Percentiles rank a stretch among this genome's conserved stretches.
Evolutionary conservation across 1,140 invertebrate genomes (phyloP).

Genomic region (Drosophila lacteicornis): DNA sequence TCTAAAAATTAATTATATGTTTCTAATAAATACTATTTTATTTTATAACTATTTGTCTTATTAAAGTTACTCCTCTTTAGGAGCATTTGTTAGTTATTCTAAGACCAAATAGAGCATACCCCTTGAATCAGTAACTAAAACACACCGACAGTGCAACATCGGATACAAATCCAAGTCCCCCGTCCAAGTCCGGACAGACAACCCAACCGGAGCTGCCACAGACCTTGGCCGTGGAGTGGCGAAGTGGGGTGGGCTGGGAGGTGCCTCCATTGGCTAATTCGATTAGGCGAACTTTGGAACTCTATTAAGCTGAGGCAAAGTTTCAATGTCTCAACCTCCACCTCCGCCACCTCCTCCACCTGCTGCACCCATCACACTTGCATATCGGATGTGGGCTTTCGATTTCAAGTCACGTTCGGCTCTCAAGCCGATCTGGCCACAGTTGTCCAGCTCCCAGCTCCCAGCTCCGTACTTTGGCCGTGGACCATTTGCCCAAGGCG

Average conservation of each 20-base stretch:
- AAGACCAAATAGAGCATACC: background rate
- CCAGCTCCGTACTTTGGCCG: constrained; percentile 26
- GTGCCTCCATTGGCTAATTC: constrained; percentile 23
- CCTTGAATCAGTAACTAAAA: background rate
- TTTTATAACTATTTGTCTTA: background rate
- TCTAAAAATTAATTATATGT: too few relatives aligned
- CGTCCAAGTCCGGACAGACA: constrained; percentile 6
- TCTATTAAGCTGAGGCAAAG: constrained; percentile 33
- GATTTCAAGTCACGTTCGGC: constrained; percentile 73
- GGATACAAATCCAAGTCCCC: constrained; percentile 5
- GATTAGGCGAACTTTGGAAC: constrained; percentile 49
- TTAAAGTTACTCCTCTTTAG: background rate
- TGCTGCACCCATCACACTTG: constrained; percentile 26
- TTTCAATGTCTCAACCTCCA: constrained; percentile 40
- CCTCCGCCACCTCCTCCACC: background rate
- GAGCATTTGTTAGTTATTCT: too few relatives aligned
- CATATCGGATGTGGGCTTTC: constrained; percentile 67
- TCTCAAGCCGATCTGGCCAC: constrained; percentile 50
- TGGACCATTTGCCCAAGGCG: constrained; percentile 55
- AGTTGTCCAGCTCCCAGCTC: constrained; percentile 18
- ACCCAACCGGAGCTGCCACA: constrained; percentile 24
- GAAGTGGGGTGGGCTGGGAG: constrained; percentile 1
- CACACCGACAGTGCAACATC: constrained; percentile 12
- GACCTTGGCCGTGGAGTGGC: constrained; percentile 24
- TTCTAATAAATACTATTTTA: background rate